These are phyloP conservation scores for Cryptus viduatorius DNA, from an alignment of 2,888 invertebrate species.

Conservation along the genomic window DNA sequence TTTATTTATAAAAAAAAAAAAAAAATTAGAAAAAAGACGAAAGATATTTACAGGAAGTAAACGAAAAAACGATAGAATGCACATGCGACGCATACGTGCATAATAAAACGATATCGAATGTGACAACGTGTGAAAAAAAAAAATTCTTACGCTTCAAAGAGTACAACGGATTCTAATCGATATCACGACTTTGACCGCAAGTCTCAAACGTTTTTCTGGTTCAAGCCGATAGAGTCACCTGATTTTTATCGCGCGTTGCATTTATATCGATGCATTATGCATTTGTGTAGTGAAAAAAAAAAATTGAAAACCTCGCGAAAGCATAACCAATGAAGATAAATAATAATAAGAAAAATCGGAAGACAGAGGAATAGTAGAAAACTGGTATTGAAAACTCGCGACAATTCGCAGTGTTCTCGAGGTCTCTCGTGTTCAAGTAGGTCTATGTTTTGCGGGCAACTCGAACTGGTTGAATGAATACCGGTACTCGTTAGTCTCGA, in stretches of 20 bases:
- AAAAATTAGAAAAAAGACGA: neutral
- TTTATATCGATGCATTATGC: neutral
- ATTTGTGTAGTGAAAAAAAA: neutral
- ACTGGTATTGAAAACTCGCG: conserved; percentile 37
- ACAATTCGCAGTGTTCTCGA: conserved; percentile 46
- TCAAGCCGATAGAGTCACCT: neutral
- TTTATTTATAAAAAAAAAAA: conserved; percentile 1
- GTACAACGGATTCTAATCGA: conserved; percentile 34
- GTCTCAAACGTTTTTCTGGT: conserved; percentile 10
- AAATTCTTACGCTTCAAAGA: conserved; percentile 13
- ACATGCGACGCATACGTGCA: conserved; percentile 9
- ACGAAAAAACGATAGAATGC: neutral
- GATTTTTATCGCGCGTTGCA: neutral
- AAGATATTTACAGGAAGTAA: neutral
- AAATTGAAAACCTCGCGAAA: neutral
- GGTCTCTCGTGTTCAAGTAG: neutral
- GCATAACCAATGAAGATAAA: neutral
- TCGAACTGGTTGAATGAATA: conserved; percentile 47
- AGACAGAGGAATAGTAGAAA: conserved; percentile 21
- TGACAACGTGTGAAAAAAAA: neutral
- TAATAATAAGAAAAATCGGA: conserved; percentile 7
- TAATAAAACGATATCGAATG: conserved; percentile 13
- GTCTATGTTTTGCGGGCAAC: conserved; percentile 26
- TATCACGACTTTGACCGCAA: conserved; percentile 56
- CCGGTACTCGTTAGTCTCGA: conserved; percentile 43